Percentiles rank a stretch among this genome's conserved stretches.
Evolutionary conservation across 2,888 invertebrate species (phyloP).

Genomic region (Tipula lateralis): DNA sequence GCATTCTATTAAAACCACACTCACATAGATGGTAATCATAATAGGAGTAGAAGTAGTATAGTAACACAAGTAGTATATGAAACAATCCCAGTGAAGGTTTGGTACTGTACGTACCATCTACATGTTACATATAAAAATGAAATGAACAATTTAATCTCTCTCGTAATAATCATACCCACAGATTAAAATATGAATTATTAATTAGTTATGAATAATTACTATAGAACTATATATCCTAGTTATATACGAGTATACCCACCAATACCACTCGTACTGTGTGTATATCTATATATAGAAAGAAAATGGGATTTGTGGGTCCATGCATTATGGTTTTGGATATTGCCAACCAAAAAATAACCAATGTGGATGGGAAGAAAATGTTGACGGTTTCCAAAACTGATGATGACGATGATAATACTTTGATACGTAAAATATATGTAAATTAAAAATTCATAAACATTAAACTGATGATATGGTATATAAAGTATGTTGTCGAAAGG

Average conservation of each 20-base stretch:
- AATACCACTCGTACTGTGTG: neutral
- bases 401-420: constrained; percentile 5
- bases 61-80: neutral
- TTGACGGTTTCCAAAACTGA: neutral
- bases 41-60: neutral
- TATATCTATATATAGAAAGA: neutral
- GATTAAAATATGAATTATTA: constrained; percentile 29
- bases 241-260: neutral
- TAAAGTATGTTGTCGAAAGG: neutral
- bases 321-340: neutral
- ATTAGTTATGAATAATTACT: constrained; percentile 15
- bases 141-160: constrained; percentile 20
- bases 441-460: neutral
- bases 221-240: constrained; percentile 3
- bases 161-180: constrained; percentile 28
- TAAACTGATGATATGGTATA: neutral
- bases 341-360: neutral
- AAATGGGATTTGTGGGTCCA: neutral
- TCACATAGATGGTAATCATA: neutral
- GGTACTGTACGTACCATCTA: neutral
- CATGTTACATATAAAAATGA: neutral
- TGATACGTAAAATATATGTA: constrained; percentile 11
- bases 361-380: neutral
- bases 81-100: neutral
- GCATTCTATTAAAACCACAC: constrained; percentile 1